Evolutionary conservation across 2,797 vertebrate genomes (phyloP), one percentile per base, ranked within the genome.

Genomic region (Glyptemys insculpta): DNA sequence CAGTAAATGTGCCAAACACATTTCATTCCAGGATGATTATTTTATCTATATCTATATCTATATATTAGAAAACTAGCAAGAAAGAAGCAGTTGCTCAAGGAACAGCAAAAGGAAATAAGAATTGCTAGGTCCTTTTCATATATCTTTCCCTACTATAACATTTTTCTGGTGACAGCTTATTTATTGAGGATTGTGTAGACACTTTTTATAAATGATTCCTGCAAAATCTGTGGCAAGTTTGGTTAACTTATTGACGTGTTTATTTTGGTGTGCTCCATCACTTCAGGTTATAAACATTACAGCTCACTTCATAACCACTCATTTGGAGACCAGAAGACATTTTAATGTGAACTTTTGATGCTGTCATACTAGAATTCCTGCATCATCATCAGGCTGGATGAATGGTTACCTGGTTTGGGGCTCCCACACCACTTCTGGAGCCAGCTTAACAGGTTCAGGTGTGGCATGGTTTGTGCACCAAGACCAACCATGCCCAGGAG

Each of bases 91-190:
- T 25, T 85, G 52, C 49, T 65, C 79, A 1, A 86, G 82, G 53
- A 2, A 47, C 8, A 81, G 81, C 19, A 79, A 23, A 68, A 84
- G 7, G 34, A 80, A 86, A 29, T 9, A 72, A 54, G 37, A 90
- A 81, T 1, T 0, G 0, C 4, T 12, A 72, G 89, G 3, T 6
- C 4, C 16, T 79, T 14, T 47, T 41, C 34, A 29, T 11, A 3
- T 85, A 53, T 53, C 16, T 53, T 53, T 15, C 52, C 52, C 16
- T 15, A 53, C 52, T 18, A 53, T 53, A 53, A 53, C 18, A 53
- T 53, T 59, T 25, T 59, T 25, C 57, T 59, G 29, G 27, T 31
- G 12, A 27, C 9, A 59, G 10, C 29, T 59, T 59, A 31, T 31
- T 59, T 59, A 59, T 31, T 59, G 27, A 59, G 25, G 29, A 27